These are phyloP conservation scores for Uropetala carovei DNA, from an alignment of 2,888 invertebrate genomes.

Conservation along the genomic window DNA sequence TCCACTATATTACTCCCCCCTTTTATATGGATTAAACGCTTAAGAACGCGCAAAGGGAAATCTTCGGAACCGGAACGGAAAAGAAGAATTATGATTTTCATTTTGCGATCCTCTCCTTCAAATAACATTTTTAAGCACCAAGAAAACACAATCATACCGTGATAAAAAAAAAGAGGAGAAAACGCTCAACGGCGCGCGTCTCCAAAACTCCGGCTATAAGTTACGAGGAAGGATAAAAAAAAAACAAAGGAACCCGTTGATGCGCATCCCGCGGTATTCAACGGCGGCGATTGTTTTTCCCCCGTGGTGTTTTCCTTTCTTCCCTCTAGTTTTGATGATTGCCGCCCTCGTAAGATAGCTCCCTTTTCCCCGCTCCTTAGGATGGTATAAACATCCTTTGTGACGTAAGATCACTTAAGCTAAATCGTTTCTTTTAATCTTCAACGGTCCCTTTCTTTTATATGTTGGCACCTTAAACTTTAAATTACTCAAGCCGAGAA, in stretches of 20 bases:
- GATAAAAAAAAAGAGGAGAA: background rate
- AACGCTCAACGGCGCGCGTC: background rate
- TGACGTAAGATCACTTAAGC: background rate
- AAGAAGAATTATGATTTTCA: constrained; percentile 23
- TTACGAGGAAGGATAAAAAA: background rate
- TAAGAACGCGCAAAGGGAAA: background rate
- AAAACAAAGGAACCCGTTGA: background rate
- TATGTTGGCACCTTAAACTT: background rate
- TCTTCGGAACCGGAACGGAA: background rate
- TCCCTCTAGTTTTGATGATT: background rate
- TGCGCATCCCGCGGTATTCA: background rate
- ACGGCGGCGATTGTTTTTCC: background rate
- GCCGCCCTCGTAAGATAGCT: background rate
- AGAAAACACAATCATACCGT: background rate
- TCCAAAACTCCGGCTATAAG: background rate
- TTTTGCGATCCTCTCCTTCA: background rate
- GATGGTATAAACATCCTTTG: background rate
- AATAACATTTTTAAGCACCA: too few species aligned
- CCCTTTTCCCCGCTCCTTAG: background rate
- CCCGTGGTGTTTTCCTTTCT: background rate
- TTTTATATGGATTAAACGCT: background rate
- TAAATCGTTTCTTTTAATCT: constrained; percentile 27
- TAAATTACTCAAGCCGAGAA: background rate
- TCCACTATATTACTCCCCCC: too few species aligned
- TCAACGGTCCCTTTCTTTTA: background rate